A percentile compares a stretch with the other conserved stretches of the same genome.
phyloP scores from a whole-genome alignment of 2,113 vertebrate species.

The Cynopterus brachyotis region DNA sequence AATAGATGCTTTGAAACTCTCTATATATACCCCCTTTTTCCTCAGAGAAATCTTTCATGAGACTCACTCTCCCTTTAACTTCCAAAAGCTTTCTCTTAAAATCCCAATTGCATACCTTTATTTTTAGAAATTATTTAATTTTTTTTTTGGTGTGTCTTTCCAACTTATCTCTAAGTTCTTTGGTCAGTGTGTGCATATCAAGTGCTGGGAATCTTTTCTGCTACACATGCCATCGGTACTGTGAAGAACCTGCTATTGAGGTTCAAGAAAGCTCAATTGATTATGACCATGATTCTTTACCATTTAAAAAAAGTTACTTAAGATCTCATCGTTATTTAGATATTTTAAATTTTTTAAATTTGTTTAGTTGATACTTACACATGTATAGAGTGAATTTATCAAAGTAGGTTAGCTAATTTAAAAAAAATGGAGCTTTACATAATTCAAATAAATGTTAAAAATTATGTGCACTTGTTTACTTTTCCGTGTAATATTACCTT shows the following conservation, averaged over 20 bases:
- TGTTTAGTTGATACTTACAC: not conserved
- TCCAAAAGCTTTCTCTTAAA: not conserved
- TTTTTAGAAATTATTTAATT: not conserved
- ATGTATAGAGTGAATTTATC: not conserved
- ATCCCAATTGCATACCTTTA: not conserved
- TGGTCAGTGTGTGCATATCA: not conserved
- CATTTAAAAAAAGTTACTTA: not conserved
- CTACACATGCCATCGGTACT: not conserved
- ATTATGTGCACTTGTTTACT: not conserved
- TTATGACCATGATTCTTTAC: not conserved
- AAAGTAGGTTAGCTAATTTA: not conserved
- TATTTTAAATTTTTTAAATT: not conserved
- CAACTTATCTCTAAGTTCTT: not conserved
- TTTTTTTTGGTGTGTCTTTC: not conserved
- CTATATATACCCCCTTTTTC: not conserved
- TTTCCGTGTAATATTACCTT: not conserved
- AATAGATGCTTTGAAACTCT: not conserved
- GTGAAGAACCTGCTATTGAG: not conserved
- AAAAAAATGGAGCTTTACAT: not conserved
- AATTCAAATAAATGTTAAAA: not conserved
- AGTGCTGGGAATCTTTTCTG: not conserved
- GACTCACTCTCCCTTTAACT: not conserved
- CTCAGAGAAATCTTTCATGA: not conserved
- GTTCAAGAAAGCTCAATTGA: not conserved
- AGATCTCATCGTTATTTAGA: not conserved